Conservation (phyloP, 2,888 invertebrate species). For the Drosophila nigricruria region DNA sequence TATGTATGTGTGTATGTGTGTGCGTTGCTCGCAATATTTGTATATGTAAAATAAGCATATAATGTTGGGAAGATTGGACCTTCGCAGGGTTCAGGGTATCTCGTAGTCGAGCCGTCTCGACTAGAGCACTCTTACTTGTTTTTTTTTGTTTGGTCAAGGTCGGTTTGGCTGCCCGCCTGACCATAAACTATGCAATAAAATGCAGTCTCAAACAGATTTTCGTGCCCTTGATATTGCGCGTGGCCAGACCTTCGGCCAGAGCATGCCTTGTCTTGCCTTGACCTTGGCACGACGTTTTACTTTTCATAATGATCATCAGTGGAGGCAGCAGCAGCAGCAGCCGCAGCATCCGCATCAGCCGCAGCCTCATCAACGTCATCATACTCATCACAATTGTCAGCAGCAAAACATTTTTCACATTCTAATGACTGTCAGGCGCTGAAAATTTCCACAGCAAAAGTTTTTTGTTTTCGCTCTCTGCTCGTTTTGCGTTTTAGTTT, state of each 20-base stretch:
- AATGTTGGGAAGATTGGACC: no score
- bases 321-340: constrained; percentile 10
- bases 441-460: constrained; percentile 43
- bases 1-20: no score
- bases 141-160: constrained; percentile 46
- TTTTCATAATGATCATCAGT: constrained; percentile 38
- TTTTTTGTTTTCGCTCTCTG: constrained; percentile 8
- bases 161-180: constrained; percentile 25
- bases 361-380: constrained; percentile 17
- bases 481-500: constrained; percentile 24
- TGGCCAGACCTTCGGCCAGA: constrained; percentile 20
- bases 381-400: constrained; percentile 51
- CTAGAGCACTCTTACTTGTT: no score
- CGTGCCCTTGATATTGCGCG: constrained; percentile 39
- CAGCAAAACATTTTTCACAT: constrained; percentile 54
- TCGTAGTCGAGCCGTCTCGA: no score
- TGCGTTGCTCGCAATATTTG: no score
- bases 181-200: constrained; percentile 58
- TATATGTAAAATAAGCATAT: no score
- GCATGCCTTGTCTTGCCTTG: background rate
- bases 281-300: constrained; percentile 43
- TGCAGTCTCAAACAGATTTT: constrained; percentile 45
- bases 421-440: constrained; percentile 74
- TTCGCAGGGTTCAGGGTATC: no score
- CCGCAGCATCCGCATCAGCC: constrained; percentile 3